Evolutionary conservation across 2,888 invertebrate genomes (phyloP).

Genomic region (Antheraea yamamai): DNA sequence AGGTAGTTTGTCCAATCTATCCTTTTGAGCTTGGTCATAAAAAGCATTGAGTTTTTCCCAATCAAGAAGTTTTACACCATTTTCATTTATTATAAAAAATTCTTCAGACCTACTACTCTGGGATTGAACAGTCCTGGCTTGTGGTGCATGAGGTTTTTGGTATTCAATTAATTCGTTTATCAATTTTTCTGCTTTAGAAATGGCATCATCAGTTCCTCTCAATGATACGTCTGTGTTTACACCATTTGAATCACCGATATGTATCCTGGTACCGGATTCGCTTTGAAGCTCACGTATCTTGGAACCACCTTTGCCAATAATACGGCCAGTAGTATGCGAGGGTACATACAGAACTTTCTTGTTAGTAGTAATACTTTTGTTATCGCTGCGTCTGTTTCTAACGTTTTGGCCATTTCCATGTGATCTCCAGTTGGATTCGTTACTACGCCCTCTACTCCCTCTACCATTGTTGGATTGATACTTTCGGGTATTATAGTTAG

Average conservation of each 20-base stretch:
- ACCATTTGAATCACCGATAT: conserved; percentile 76
- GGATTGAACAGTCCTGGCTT: conserved; percentile 24
- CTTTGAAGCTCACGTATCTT: conserved; percentile 91
- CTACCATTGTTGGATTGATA: conserved; percentile 48
- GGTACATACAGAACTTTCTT: conserved; percentile 63
- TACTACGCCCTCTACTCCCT: conserved; percentile 46
- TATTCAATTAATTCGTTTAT: conserved; percentile 63
- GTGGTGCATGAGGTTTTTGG: conserved; percentile 39
- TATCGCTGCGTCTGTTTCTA: conserved; percentile 29
- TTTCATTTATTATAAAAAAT: conserved; percentile 55
- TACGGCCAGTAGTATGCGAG: conserved; percentile 75
- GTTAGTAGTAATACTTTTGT: conserved; percentile 47
- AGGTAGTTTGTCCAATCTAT: conserved; percentile 85
- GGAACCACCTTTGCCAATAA: conserved; percentile 81
- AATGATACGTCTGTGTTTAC: conserved; percentile 69
- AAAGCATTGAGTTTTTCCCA: conserved; percentile 82
- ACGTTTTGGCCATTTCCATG: conserved; percentile 39
- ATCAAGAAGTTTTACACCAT: conserved; percentile 75
- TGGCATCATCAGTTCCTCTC: conserved; percentile 73
- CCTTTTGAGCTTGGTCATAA: conserved; percentile 79
- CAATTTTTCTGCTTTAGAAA: conserved; percentile 67
- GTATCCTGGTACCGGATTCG: conserved; percentile 87
- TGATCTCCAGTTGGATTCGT: conserved; percentile 55
- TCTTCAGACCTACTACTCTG: conserved; percentile 42
- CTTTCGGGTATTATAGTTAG: conserved; percentile 45